These are phyloP conservation scores for Argyrosomus japonicus DNA, from an alignment of 2,113 vertebrate species.

Conservation along the genomic window DNA sequence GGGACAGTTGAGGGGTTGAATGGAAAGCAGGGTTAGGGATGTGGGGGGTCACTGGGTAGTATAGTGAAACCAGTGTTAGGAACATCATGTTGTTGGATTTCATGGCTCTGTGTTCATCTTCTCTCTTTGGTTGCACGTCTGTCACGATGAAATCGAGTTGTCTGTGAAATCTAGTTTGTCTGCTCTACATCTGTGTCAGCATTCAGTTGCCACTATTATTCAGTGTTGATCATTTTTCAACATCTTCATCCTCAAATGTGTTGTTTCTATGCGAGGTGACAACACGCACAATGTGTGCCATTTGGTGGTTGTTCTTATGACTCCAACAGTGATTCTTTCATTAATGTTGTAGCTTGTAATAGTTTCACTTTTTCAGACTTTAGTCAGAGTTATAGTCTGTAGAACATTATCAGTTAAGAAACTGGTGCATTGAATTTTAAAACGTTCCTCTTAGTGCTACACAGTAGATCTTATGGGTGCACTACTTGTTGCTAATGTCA, in stretches of 20 bases:
- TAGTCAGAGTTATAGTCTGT: not conserved
- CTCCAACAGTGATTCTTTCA: not conserved
- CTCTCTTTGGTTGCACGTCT: conserved; percentile 16
- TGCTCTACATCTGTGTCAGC: conserved; percentile 8
- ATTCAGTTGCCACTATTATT: conserved; percentile 18
- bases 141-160: conserved; percentile 30
- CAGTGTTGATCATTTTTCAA: conserved; percentile 19
- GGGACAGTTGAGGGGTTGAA: conserved; percentile 72
- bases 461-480: not conserved
- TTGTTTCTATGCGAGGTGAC: not conserved
- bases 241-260: not conserved
- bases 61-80: conserved; percentile 63
- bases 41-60: conserved; percentile 46
- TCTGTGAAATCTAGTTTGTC: conserved; percentile 31
- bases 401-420: not conserved
- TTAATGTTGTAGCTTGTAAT: not conserved
- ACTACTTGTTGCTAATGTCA: conserved; percentile 55
- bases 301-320: conserved; percentile 4
- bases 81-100: conserved; percentile 56
- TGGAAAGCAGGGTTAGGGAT: conserved; percentile 58
- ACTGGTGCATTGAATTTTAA: not conserved
- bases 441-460: not conserved
- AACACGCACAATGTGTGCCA: not conserved
- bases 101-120: conserved; percentile 37
- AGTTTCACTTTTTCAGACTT: not conserved